Conservation (phyloP, 1,140 invertebrate species). For the Lysiphlebus fabarum region DNA sequence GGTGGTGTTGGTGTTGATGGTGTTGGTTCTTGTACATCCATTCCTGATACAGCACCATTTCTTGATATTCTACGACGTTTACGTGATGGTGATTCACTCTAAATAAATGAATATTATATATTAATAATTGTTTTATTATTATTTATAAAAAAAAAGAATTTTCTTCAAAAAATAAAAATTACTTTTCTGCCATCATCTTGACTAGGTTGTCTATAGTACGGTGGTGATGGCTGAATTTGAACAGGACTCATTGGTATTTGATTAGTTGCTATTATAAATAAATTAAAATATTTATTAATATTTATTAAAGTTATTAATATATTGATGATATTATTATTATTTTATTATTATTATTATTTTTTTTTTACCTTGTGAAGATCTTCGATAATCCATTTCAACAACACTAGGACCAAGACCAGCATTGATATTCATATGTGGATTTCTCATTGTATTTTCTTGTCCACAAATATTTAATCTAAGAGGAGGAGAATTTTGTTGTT, state of each 20-base stretch:
- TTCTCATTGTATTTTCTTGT: conserved; percentile 52
- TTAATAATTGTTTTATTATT: not conserved
- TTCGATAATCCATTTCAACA: conserved; percentile 49
- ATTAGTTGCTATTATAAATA: conserved; percentile 43
- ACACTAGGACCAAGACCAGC: conserved; percentile 45
- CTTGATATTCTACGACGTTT: conserved; percentile 50
- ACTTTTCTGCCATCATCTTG: conserved; percentile 56
- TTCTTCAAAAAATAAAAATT: conserved; percentile 16
- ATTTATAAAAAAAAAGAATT: not conserved
- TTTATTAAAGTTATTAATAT: not conserved
- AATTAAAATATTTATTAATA: conserved; percentile 11
- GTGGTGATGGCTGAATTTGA: conserved; percentile 51
- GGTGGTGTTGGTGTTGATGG: conserved; percentile 43
- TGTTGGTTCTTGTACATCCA: conserved; percentile 44
- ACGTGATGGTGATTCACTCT: conserved; percentile 49
- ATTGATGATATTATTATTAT: not conserved
- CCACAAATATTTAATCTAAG: conserved; percentile 54
- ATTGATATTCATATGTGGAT: conserved; percentile 48
- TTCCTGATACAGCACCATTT: conserved; percentile 44
- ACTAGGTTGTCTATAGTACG: conserved; percentile 53
- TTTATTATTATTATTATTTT: conserved; percentile 13
- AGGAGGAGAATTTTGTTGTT: conserved; percentile 47
- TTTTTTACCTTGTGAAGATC: conserved; percentile 44
- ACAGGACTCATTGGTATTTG: conserved; percentile 53
- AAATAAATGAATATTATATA: not conserved